Evolutionary conservation across 23 tunicate genomes (phyloP), one percentile per base, ranked within the genome.

Genomic region (Styela plicata): DNA sequence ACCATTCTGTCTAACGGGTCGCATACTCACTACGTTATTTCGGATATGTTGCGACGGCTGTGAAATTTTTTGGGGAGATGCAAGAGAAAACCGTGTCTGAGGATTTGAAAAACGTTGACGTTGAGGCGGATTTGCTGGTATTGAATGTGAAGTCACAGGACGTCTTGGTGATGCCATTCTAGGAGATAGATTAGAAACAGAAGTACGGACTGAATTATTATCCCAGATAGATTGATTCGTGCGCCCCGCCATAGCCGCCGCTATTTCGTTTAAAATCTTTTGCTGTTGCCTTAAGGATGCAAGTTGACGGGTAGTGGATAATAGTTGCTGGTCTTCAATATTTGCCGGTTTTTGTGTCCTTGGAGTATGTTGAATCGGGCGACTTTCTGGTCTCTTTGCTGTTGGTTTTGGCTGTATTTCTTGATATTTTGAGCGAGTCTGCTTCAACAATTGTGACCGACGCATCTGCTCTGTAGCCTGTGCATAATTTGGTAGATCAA

Each of bases 211-310:
- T 25, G 81, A 36, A 10, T 76, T 65, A 21, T 23, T 25, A 25
- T 67, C 7, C 31, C 29, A 29, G 23, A 44, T 5, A 16, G 71
- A 0, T 25, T 22, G 1, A 0, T 53, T 53, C 0, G 66, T 33
- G 21, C 24, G 27, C 22, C 81, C 24, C 22, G 66, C 66, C 25
- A 44, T 21, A 7, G 34, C 66, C 24, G 81, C 81, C 7, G 81
- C 81, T 0, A 76, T 20, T 24, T 76, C 66, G 81, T 76, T 76
- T 17, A 76, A 66, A 25, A 76, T 7, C 22, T 76, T 76, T 57
- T 76, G 81, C 24, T 76, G 81, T 36, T 76, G 66, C 2, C 81
- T 53, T 53, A 76, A 44, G n/a, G 81, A 52, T 17, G 81, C 81
- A 25, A 76, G 81, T 29, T 76, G 66, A 0, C 63, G 81, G 5